Evolutionary conservation across 2,113 vertebrate species (phyloP), one percentile per base, ranked within the genome.

Genomic region (Rhineura floridana): DNA sequence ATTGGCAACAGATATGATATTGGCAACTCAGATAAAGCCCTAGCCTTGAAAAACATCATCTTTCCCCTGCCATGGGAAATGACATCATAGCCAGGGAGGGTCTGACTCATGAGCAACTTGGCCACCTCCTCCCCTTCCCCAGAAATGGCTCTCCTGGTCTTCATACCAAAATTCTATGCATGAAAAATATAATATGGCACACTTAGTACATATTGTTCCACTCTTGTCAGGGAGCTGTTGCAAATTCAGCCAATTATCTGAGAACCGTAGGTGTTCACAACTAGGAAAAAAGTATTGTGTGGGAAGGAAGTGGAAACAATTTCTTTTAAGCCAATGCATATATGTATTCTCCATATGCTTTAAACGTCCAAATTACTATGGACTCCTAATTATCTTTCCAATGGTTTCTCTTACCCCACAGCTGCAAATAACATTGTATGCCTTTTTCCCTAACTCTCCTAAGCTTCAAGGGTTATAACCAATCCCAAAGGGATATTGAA

Each of bases 271-370:
- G 2, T 77, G 91, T 91, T 67, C 69, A 15, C 85, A 77, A 48
- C 5, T 30, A 81, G 65, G 28, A 76, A 87, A 89, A 91, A 86
- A 62, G 4, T 7, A 50, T 23, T 87, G 67, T 88, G 33, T 82
- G 69, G 10, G 9, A 83, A 17, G 9, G 84, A 62, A 83, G 23
- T 90, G 39, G 69, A 90, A 90, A 91, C 10, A 81, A 19, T 2
- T 12, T 83, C 44, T 48, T 84, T 91, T 89, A 77, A 83, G 33
- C 6, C 90, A 63, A 50, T 2, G 1, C 70, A 52, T 46, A 85
- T 72, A 86, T 91, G 67, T 90, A 90, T 89, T 93, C 36, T 59
- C 78, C 89, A 87, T 87, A 90, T 87, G 89, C 50, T 17, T 90
- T 67, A 21, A 84, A 79, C 25, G 52, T 85, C 86, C 83, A 91